A percentile compares a stretch with the other conserved stretches of the same genome.
These are phyloP conservation scores for Apamea crenata DNA, from an alignment of 2,888 invertebrate species.

Conservation along the genomic window DNA sequence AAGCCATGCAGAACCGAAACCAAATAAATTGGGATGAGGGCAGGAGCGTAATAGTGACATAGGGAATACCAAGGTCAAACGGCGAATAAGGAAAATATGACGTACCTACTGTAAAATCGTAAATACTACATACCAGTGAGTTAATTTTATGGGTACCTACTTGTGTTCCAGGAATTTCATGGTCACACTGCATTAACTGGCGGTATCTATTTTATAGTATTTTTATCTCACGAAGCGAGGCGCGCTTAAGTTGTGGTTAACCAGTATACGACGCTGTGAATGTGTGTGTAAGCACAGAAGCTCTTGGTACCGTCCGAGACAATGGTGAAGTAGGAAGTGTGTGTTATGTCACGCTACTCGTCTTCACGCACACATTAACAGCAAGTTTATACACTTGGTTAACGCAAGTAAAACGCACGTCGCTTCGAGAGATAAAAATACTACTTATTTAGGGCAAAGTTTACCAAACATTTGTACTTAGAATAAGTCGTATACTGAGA, in stretches of 20 bases:
- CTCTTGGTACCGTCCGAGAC: not conserved
- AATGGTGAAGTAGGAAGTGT: not conserved
- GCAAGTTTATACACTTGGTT: not conserved
- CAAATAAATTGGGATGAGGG: not conserved
- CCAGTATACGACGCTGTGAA: not conserved
- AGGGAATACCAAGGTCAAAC: not conserved
- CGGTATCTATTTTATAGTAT: not conserved
- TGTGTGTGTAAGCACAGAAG: not conserved
- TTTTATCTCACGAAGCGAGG: too few species aligned
- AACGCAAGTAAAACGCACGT: not conserved
- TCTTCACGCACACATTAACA: too few species aligned
- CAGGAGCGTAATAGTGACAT: not conserved
- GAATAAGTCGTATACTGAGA: not conserved
- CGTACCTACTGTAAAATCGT: not conserved
- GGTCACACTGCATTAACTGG: not conserved
- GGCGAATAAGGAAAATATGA: slow-evolving; percentile 1
- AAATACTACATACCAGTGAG: not conserved
- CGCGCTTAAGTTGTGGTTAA: not conserved
- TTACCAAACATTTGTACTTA: not conserved
- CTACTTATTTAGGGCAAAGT: not conserved
- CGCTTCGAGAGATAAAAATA: not conserved
- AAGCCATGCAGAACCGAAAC: rapidly evolving
- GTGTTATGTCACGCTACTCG: not conserved
- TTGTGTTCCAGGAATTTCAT: not conserved
- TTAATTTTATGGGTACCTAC: not conserved